These are phyloP conservation scores for Notolabrus celidotus DNA, from an alignment of 2,797 vertebrate species.

Conservation along the genomic window DNA sequence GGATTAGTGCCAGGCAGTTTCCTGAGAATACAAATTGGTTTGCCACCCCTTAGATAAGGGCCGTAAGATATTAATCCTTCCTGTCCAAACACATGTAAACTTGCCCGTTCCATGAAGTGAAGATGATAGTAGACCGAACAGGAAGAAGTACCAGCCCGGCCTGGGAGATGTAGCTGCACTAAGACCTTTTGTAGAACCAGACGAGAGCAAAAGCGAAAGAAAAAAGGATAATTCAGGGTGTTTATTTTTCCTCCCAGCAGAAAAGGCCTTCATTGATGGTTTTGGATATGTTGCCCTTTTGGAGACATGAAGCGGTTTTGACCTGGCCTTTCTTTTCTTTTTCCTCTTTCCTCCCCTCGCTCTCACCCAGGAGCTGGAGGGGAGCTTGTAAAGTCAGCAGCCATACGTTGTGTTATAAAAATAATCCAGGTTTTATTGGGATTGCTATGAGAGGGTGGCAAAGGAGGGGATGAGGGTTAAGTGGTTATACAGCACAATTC, in stretches of 20 bases:
- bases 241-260: constrained; percentile 81
- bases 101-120: constrained; percentile 51
- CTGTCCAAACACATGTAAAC: constrained; percentile 46
- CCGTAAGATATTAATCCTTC: constrained; percentile 9
- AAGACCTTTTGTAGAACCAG: constrained; percentile 38
- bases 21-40: background rate
- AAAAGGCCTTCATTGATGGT: constrained; percentile 81
- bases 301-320: constrained; percentile 61
- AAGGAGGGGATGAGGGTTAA: constrained; percentile 59
- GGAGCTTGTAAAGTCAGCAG: constrained; percentile 82
- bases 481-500: constrained; percentile 81
- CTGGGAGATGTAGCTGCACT: constrained; percentile 41
- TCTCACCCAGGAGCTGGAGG: constrained; percentile 61
- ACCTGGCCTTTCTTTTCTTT: constrained; percentile 67
- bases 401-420: constrained; percentile 79
- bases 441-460: constrained; percentile 70
- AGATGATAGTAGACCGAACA: constrained; percentile 30
- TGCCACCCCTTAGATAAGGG: no score
- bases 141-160: constrained; percentile 30
- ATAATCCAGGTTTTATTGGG: constrained; percentile 87
- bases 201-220: constrained; percentile 58
- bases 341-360: constrained; percentile 23
- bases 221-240: constrained; percentile 59
- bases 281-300: constrained; percentile 80
- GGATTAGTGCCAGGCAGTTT: no score